These are phyloP conservation scores for Gobionotothen gibberifrons DNA, from an alignment of 2,797 vertebrate species.

Conservation along the genomic window DNA sequence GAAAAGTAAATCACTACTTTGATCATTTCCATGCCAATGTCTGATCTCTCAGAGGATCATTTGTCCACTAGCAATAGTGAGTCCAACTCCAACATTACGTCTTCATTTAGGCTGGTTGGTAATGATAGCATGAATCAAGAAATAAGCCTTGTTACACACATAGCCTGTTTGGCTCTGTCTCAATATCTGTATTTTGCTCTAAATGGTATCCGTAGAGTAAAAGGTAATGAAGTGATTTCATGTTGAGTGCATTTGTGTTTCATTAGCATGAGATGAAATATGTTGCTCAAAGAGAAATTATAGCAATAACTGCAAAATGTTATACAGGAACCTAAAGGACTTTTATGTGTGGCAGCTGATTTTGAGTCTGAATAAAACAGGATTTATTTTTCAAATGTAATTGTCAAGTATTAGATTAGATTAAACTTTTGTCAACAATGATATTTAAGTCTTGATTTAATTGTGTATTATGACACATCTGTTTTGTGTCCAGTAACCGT, in stretches of 20 bases:
- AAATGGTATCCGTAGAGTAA: neutral
- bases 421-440: neutral
- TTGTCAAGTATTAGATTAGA: neutral
- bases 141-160: neutral
- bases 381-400: too few species aligned
- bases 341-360: neutral
- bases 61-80: neutral
- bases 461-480: neutral
- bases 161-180: slow-evolving; percentile 36
- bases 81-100: neutral
- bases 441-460: neutral
- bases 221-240: neutral
- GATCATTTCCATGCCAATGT: neutral
- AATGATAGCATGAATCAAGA: slow-evolving; percentile 14
- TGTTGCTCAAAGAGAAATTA: neutral
- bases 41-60: neutral
- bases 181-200: neutral
- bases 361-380: neutral
- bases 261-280: neutral
- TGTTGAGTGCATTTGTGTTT: slow-evolving; percentile 1
- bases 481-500: slow-evolving; percentile 15
- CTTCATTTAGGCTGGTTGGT: neutral
- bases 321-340: neutral
- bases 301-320: neutral
- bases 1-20: neutral